These are phyloP conservation scores for Nothura maculosa DNA, from an alignment of 2,797 vertebrate genomes.

Conservation along the genomic window DNA sequence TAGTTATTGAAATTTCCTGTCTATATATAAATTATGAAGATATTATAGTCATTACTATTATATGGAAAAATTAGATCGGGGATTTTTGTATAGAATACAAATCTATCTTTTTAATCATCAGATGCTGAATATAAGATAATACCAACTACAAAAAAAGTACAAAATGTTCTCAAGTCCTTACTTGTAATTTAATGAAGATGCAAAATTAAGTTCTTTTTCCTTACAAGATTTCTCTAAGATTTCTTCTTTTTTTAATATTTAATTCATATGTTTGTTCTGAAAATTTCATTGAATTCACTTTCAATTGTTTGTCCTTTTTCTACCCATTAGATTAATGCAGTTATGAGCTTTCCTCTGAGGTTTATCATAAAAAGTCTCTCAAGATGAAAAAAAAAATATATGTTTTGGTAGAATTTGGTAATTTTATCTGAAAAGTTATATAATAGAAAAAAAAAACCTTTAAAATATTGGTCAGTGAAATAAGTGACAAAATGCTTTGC, in stretches of 20 bases:
- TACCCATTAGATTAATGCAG: constrained; percentile 51
- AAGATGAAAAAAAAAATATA: constrained; percentile 61
- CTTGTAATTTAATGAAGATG: constrained; percentile 64
- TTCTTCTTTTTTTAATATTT: constrained; percentile 73
- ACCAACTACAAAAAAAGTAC: neutral
- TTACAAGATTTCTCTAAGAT: constrained; percentile 40
- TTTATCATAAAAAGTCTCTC: constrained; percentile 59
- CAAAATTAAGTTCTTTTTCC: constrained; percentile 36
- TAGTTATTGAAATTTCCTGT: neutral
- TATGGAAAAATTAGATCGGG: neutral
- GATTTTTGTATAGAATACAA: neutral
- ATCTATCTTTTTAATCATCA: neutral
- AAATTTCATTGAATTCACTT: constrained; percentile 74
- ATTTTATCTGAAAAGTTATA: constrained; percentile 53
- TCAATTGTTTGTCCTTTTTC: constrained; percentile 61
- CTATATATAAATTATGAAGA: neutral
- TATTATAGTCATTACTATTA: neutral
- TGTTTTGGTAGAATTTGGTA: constrained; percentile 45
- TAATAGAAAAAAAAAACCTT: constrained; percentile 64
- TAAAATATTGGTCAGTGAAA: constrained; percentile 7
- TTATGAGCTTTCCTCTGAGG: constrained; percentile 61
- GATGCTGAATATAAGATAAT: constrained; percentile 13
- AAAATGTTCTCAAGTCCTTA: constrained; percentile 52
- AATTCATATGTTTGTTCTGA: constrained; percentile 69
- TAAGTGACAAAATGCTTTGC: neutral